A percentile compares a stretch with the other conserved stretches of the same genome.
phyloP scores from a whole-genome alignment of 1,140 invertebrate species.

The Penaeus vannamei region DNA sequence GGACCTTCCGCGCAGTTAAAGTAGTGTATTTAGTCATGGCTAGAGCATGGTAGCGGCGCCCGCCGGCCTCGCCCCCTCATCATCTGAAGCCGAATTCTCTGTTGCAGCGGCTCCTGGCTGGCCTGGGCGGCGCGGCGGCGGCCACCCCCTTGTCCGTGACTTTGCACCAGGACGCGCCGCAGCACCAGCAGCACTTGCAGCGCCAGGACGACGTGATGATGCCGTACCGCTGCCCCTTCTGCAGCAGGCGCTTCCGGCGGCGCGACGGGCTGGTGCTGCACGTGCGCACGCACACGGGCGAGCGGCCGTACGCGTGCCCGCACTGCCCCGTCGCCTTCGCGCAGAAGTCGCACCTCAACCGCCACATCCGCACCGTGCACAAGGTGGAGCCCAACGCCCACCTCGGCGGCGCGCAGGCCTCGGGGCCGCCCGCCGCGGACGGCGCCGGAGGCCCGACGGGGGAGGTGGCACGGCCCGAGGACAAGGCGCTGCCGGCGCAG shows the following conservation, averaged over 20 bases:
- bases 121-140: not conserved
- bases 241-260: conserved; percentile 57
- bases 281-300: conserved; percentile 55
- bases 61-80: not conserved
- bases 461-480: not conserved
- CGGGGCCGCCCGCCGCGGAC: not conserved
- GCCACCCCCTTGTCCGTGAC: conserved; percentile 14
- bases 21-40: conserved; percentile 12
- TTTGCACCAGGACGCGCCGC: conserved; percentile 25
- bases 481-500: not conserved
- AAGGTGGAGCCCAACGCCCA: conserved; percentile 55
- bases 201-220: conserved; percentile 44
- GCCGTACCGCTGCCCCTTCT: conserved; percentile 58
- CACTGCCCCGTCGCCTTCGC: conserved; percentile 59
- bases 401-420: not conserved
- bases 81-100: conserved; percentile 63
- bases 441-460: not conserved
- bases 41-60: conserved; percentile 38
- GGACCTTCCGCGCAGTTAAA: not conserved
- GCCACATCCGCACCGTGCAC: conserved; percentile 56
- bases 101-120: conserved; percentile 59
- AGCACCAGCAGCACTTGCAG: conserved; percentile 36
- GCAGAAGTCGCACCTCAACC: conserved; percentile 57
- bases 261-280: conserved; percentile 58
- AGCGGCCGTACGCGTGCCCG: conserved; percentile 56